Conservation (phyloP, 2,888 invertebrate genomes). For the Tyria jacobaeae region DNA sequence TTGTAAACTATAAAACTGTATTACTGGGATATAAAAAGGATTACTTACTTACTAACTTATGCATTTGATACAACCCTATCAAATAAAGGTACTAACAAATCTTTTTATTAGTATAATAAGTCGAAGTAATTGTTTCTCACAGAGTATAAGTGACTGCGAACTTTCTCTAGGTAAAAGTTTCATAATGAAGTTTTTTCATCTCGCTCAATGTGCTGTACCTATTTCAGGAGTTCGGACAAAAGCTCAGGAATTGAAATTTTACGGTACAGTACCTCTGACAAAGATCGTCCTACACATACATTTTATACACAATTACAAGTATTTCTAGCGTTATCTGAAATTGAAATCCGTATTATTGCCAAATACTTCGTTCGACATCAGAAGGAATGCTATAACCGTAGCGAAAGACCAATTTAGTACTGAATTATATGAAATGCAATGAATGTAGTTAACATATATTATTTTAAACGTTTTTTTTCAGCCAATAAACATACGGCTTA, state of each 20-base stretch:
- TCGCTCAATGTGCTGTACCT: constrained; percentile 8
- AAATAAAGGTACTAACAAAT: constrained; percentile 13
- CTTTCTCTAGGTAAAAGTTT: constrained; percentile 18
- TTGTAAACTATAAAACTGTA: no score
- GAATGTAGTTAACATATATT: constrained; percentile 25
- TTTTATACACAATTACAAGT: constrained; percentile 67
- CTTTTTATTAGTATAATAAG: constrained; percentile 18
- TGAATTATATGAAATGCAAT: constrained; percentile 28
- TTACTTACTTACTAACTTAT: background rate
- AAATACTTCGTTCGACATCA: constrained; percentile 59
- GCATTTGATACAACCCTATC: background rate
- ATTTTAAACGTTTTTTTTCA: background rate
- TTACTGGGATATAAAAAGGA: no score
- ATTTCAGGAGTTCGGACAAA: constrained; percentile 12
- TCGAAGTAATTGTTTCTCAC: constrained; percentile 17
- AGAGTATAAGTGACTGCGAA: constrained; percentile 12
- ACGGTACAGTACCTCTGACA: constrained; percentile 22
- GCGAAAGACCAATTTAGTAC: constrained; percentile 24
- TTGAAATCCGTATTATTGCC: constrained; percentile 74
- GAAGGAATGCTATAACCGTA: constrained; percentile 29
- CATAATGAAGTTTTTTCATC: constrained; percentile 24
- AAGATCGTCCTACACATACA: constrained; percentile 40
- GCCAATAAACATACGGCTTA: background rate
- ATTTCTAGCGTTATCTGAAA: constrained; percentile 71
- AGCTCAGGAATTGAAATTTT: constrained; percentile 33